Evolutionary conservation across 2,888 invertebrate genomes (phyloP).

Genomic region (Acleris literana): DNA sequence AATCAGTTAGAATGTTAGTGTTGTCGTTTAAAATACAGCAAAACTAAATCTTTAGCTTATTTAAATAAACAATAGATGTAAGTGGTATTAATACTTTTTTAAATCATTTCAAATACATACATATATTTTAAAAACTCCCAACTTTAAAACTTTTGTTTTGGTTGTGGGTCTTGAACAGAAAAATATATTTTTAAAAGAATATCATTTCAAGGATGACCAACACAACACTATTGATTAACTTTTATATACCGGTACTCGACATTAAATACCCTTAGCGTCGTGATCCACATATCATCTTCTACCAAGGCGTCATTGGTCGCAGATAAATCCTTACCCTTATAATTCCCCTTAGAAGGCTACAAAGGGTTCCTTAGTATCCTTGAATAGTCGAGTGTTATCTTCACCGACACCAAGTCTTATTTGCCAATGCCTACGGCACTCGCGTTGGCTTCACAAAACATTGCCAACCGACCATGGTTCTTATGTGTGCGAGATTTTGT

Average conservation of each 20-base stretch:
- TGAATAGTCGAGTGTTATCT: slow-evolving; percentile 32
- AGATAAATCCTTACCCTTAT: slow-evolving; percentile 28
- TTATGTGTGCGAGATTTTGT: slow-evolving; percentile 10
- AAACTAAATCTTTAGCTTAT: too few species aligned
- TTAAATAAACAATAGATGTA: too few species aligned
- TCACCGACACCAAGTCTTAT: slow-evolving; percentile 31
- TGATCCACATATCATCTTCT: background rate
- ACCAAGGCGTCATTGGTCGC: slow-evolving; percentile 26
- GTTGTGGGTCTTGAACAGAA: too few species aligned
- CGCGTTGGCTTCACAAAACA: background rate
- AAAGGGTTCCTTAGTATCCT: slow-evolving; percentile 31
- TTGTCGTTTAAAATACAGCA: too few species aligned
- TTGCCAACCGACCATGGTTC: slow-evolving; percentile 8
- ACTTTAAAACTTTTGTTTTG: too few species aligned
- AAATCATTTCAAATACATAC: too few species aligned
- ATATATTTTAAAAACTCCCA: too few species aligned
- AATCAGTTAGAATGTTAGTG: too few species aligned
- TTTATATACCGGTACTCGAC: background rate
- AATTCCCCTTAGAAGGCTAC: slow-evolving; percentile 25
- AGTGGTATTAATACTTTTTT: too few species aligned
- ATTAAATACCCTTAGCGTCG: background rate
- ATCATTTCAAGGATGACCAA: too few species aligned
- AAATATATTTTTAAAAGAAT: too few species aligned
- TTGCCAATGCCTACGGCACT: slow-evolving; percentile 19
- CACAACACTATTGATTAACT: background rate